Base-by-base conservation (phyloP, 1,140 invertebrate species). In the Drosophila kikkawai region DNA sequence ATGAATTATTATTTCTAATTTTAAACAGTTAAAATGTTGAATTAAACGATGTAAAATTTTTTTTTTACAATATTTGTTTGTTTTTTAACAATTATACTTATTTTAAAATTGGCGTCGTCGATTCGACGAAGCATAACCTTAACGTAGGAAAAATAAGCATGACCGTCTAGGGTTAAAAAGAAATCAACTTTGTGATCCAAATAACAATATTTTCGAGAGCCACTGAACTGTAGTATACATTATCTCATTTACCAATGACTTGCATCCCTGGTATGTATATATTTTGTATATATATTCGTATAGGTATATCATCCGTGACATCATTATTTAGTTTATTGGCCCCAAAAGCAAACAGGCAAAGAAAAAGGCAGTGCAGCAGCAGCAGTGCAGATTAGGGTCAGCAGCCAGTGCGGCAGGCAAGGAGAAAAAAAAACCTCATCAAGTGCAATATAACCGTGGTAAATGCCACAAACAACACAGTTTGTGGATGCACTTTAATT, bases 321-420 rank as follows among this genome's bases (percentile, higher is more conserved):
- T 73, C 68, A 74, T 74, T 59, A 73, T 73, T 74, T 74, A 50
- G 67, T 74, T 74, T 74, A 74, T 74, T 74, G 70, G 70, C 70
- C 67, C 55, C 55, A 60, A 73, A 73, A 73, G 44, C 55, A 32
- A 39, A 11, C 48, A 55, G 36, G 37, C 53, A 56, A 56, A 55
- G 34, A 32, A 66, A 26, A 26, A 22, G 53, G 29, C 39, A 71
- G 19, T 47, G 50, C 67, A 29, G 44, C 68, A 36, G 50, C 44
- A 39, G 17, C 34, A 9, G 11, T 15, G 44, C 53, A 73, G 68
- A 70, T 69, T 68, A 56, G 55, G 67, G 67, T 70, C 67, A 70
- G 22, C 63, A 37, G 22, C 37, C 61, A 69, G 47, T 34, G 59
- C 39, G 7, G 37, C 39, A 34, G 11, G 57, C 57, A 41, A 41